A percentile compares a stretch with the other conserved stretches of the same genome.
Conservation (phyloP, 2,888 invertebrate genomes). For the Drosophila niveifrons region DNA sequence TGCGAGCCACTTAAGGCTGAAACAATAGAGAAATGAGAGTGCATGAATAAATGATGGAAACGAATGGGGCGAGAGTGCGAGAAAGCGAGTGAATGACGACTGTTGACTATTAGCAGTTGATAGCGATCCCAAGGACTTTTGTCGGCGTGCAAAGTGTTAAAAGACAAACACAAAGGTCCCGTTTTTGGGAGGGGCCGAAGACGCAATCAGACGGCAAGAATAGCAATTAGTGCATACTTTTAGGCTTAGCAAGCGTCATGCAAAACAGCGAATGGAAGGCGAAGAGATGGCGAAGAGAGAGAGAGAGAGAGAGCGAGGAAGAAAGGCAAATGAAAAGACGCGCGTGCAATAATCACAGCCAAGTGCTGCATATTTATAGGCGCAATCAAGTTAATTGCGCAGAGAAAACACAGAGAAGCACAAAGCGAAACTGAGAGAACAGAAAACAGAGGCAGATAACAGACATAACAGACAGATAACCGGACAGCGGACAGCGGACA, state of each 20-base stretch:
- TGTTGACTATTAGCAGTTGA: conserved; percentile 68
- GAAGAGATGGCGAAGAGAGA: background rate
- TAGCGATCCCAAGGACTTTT: conserved; percentile 54
- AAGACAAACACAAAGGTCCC: conserved; percentile 31
- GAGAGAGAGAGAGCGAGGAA: background rate
- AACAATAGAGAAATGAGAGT: conserved; percentile 27
- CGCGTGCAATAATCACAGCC: conserved; percentile 78
- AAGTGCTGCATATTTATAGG: conserved; percentile 81
- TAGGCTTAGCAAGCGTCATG: conserved; percentile 48
- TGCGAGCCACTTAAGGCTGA: conserved; percentile 37
- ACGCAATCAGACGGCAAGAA: conserved; percentile 67
- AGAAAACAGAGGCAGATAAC: conserved; percentile 31
- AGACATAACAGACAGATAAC: conserved; percentile 20
- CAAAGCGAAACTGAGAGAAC: conserved; percentile 22
- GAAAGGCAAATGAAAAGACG: conserved; percentile 51
- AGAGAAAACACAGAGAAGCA: conserved; percentile 36
- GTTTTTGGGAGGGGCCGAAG: conserved; percentile 7
- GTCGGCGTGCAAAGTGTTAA: conserved; percentile 22
- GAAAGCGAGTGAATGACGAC: conserved; percentile 8
- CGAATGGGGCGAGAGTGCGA: conserved; percentile 13
- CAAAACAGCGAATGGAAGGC: conserved; percentile 11
- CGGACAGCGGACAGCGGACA: conserved; percentile 6
- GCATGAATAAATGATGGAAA: conserved; percentile 21
- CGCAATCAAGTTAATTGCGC: conserved; percentile 81
- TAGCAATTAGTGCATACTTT: conserved; percentile 73